phyloP scores from a whole-genome alignment of 2,797 vertebrate genomes.

The Phaenicophaeus curvirostris region DNA sequence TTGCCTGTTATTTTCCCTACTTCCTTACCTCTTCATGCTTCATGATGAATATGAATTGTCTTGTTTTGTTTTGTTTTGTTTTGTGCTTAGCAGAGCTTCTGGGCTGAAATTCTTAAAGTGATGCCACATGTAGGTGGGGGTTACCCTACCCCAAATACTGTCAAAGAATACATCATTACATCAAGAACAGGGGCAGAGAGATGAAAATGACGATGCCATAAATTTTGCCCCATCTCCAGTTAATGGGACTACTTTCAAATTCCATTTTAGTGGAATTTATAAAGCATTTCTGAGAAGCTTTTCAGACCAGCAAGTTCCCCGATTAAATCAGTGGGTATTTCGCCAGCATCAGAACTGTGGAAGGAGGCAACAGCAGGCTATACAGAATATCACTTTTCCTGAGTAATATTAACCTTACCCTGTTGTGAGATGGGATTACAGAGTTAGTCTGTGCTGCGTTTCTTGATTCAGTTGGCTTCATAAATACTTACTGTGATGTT shows the following conservation, averaged over 20 bases:
- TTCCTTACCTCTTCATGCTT: background rate
- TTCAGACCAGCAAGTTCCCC: background rate
- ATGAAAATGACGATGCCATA: background rate
- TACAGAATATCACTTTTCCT: background rate
- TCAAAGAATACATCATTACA: background rate
- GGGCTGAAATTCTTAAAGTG: background rate
- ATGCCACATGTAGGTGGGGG: background rate
- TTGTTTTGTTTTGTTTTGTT: background rate
- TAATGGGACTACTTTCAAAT: background rate
- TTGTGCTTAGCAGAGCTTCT: background rate
- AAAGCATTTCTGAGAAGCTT: background rate
- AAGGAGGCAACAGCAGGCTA: background rate
- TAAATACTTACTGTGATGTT: background rate
- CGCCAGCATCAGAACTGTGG: background rate
- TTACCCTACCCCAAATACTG: background rate
- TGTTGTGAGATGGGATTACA: background rate
- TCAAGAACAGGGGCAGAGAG: background rate
- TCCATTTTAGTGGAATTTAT: background rate
- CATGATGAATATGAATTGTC: accelerated
- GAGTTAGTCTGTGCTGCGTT: background rate
- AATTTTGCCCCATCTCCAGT: background rate
- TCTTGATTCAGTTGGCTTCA: background rate
- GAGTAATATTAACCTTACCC: background rate
- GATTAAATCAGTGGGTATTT: background rate
- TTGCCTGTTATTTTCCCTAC: background rate